Conservation (phyloP, 2,797 vertebrate genomes). For the Avahi laniger region DNA sequence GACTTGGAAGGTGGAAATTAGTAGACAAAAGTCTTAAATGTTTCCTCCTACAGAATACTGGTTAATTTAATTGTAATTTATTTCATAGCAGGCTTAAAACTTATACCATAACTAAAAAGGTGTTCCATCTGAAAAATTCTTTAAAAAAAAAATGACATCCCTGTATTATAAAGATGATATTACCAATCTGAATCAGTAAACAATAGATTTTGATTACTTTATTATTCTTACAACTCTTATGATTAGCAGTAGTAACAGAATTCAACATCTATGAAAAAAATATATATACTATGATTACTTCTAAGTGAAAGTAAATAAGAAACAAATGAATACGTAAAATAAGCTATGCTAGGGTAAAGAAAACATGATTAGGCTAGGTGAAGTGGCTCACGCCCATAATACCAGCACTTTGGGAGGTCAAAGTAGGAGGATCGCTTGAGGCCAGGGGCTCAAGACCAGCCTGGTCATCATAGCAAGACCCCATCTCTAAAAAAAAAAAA, state of each 20-base stretch:
- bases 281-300: not conserved
- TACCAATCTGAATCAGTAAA: not conserved
- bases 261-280: not conserved
- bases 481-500: not conserved
- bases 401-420: not conserved
- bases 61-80: slow-evolving; percentile 17
- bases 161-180: not conserved
- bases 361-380: not conserved
- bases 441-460: not conserved
- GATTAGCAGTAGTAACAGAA: not conserved
- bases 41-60: not conserved
- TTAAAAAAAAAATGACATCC: not conserved
- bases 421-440: not conserved
- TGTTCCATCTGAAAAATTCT: not conserved
- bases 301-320: slow-evolving; percentile 25
- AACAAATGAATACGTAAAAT: slow-evolving; percentile 5
- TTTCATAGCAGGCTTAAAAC: not conserved
- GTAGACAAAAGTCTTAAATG: not conserved
- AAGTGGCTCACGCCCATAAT: not conserved
- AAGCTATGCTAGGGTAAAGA: slow-evolving; percentile 5
- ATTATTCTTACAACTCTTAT: not conserved
- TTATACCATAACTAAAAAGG: not conserved
- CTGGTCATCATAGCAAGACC: not conserved
- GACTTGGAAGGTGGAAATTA: not conserved
- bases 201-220: not conserved